phyloP scores from a whole-genome alignment of 2,888 invertebrate genomes.

The Hartigia nigra region DNA sequence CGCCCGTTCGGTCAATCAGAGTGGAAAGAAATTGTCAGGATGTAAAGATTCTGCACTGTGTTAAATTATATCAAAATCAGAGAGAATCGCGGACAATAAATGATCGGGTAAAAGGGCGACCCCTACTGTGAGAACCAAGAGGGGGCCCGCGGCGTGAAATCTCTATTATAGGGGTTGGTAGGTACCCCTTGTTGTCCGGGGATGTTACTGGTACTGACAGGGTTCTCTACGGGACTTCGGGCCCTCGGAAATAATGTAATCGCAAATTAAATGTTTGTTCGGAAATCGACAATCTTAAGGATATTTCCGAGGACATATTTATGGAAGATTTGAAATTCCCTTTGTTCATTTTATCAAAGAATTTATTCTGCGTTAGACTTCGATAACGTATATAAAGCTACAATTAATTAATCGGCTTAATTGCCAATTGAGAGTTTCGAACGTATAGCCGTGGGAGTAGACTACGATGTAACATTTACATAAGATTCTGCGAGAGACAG shows the following conservation, averaged over 20 bases:
- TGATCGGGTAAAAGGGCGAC: conserved; percentile 36
- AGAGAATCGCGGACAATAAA: conserved; percentile 41
- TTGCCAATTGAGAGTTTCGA: background rate
- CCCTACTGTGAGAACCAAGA: conserved; percentile 65
- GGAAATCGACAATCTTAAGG: conserved; percentile 30
- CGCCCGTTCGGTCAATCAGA: conserved; percentile 33
- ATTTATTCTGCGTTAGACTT: background rate
- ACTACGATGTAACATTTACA: background rate
- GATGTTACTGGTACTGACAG: conserved; percentile 46
- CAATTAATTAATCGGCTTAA: background rate
- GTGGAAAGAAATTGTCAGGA: background rate
- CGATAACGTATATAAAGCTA: background rate
- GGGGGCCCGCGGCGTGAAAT: conserved; percentile 65
- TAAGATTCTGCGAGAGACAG: background rate
- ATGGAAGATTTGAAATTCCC: background rate
- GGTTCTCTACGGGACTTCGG: conserved; percentile 10
- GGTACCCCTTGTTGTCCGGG: conserved; percentile 29
- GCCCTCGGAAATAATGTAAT: conserved; percentile 56
- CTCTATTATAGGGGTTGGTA: conserved; percentile 62
- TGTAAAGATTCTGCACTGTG: background rate
- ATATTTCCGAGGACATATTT: background rate
- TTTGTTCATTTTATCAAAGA: background rate
- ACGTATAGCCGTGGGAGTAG: background rate
- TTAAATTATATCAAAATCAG: background rate
- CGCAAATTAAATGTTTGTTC: conserved; percentile 62